A percentile compares a stretch with the other conserved stretches of the same genome.
Conservation (phyloP, 2,797 vertebrate species). For the Lycodopsis pacificus region DNA sequence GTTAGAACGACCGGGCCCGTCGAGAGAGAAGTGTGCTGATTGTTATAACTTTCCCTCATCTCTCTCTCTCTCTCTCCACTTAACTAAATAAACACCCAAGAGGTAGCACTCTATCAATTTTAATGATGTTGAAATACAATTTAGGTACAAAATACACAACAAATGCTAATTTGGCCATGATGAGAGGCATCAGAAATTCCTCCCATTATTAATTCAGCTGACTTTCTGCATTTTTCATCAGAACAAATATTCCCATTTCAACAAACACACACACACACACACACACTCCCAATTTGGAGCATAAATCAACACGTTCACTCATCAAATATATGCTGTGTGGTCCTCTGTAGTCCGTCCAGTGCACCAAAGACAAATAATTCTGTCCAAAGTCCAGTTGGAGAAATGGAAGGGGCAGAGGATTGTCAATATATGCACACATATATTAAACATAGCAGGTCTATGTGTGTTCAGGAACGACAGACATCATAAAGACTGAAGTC, state of each 20-base stretch:
- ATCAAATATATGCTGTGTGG: constrained; percentile 83
- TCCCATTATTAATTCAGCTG: constrained; percentile 86
- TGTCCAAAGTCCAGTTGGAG: constrained; percentile 77
- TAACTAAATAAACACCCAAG: constrained; percentile 87
- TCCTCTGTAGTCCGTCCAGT: constrained; percentile 79
- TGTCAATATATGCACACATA: constrained; percentile 81
- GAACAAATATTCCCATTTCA: constrained; percentile 88
- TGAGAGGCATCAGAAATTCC: constrained; percentile 85
- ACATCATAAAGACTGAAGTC: constrained; percentile 66
- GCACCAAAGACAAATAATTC: constrained; percentile 82
- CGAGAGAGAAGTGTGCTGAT: constrained; percentile 83
- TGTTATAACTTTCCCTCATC: constrained; percentile 86
- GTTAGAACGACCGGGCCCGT: constrained; percentile 79
- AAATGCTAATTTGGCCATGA: constrained; percentile 86
- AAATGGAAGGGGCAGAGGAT: constrained; percentile 60
- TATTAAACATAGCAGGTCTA: constrained; percentile 75
- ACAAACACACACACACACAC: constrained; percentile 63
- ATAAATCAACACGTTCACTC: constrained; percentile 83
- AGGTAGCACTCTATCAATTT: constrained; percentile 85
- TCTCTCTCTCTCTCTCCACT: constrained; percentile 76
- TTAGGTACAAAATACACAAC: constrained; percentile 86
- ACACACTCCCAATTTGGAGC: constrained; percentile 72
- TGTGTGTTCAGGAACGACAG: constrained; percentile 70
- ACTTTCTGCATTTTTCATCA: constrained; percentile 89
- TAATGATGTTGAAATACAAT: constrained; percentile 88